A percentile compares a stretch with the other conserved stretches of the same genome.
phyloP scores from a whole-genome alignment of 2,797 vertebrate genomes.

The Oryzias sinensis region DNA sequence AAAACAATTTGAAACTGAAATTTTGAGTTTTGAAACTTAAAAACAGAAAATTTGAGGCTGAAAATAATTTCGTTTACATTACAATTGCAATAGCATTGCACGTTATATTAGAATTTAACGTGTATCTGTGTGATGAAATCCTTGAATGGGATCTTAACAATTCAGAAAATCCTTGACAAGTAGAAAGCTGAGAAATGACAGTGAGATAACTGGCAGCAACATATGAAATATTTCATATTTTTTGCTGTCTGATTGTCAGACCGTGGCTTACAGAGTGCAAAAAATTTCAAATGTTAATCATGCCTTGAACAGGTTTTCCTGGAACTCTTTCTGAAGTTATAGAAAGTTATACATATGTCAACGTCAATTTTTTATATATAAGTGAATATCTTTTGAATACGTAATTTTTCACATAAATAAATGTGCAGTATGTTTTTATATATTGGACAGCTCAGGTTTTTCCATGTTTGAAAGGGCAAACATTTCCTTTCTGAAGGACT shows the following conservation, averaged over 20 bases:
- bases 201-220: constrained; percentile 2
- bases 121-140: not conserved
- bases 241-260: too few relatives aligned
- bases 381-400: not conserved
- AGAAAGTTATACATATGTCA: not conserved
- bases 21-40: too few relatives aligned
- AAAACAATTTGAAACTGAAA: too few relatives aligned
- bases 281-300: too few relatives aligned
- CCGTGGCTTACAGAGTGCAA: too few relatives aligned
- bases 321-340: not conserved
- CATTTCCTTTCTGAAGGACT: not conserved
- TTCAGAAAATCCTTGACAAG: not conserved
- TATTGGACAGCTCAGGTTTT: too few relatives aligned
- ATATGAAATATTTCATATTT: not conserved
- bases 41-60: too few relatives aligned
- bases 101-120: not conserved
- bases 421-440: not conserved
- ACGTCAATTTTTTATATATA: not conserved
- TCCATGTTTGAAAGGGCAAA: not conserved
- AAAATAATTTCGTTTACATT: too few relatives aligned
- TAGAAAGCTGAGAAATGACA: not conserved
- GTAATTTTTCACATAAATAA: not conserved
- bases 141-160: not conserved
- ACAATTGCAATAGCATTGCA: too few relatives aligned
- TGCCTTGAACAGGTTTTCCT: too few relatives aligned